These are phyloP conservation scores for Trimorus sp. DNA, from an alignment of 2,888 invertebrate genomes.

Conservation along the genomic window DNA sequence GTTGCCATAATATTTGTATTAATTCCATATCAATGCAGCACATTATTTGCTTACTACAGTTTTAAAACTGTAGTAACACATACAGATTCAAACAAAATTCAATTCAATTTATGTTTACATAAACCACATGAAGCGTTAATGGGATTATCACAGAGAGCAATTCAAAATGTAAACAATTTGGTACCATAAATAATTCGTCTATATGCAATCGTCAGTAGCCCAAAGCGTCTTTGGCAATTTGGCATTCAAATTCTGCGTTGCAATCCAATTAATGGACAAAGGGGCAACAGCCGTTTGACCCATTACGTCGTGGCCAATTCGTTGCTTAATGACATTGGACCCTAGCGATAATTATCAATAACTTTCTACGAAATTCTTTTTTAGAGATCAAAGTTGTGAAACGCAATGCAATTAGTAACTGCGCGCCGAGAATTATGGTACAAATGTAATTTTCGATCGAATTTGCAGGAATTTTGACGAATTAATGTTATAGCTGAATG, in stretches of 20 bases:
- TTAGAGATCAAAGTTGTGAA: conserved; percentile 67
- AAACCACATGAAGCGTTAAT: background rate
- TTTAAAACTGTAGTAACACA: background rate
- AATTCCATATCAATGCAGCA: no score
- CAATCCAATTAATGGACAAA: conserved; percentile 78
- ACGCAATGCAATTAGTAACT: no score
- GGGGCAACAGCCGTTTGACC: conserved; percentile 80
- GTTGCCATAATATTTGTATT: no score
- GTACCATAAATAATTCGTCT: conserved; percentile 54
- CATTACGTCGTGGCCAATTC: conserved; percentile 68
- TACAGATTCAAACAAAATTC: no score
- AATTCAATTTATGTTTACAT: no score
- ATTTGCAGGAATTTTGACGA: no score
- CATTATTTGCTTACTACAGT: no score
- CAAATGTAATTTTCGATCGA: no score
- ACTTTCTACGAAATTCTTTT: conserved; percentile 78
- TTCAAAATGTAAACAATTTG: conserved; percentile 36
- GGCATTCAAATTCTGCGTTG: conserved; percentile 78
- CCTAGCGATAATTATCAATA: conserved; percentile 79
- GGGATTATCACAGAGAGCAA: conserved; percentile 13
- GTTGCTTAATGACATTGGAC: conserved; percentile 68
- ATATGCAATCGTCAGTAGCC: conserved; percentile 51
- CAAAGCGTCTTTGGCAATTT: conserved; percentile 72
- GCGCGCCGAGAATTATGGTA: no score
- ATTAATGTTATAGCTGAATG: no score